phyloP scores from a whole-genome alignment of 2,888 invertebrate genomes.

The Rotaria socialis region DNA sequence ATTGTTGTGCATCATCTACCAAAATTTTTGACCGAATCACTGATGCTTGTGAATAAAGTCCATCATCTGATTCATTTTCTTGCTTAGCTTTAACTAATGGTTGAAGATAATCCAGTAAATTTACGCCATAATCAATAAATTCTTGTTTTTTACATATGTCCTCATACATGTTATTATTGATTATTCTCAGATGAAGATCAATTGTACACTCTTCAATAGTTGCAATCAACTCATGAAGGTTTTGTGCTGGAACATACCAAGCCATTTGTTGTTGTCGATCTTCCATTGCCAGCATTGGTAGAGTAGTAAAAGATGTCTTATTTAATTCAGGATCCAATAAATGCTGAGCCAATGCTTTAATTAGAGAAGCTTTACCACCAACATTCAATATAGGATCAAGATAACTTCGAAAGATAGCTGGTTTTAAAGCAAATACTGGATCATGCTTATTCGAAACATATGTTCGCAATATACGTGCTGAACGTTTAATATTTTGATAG shows the following conservation, averaged over 20 bases:
- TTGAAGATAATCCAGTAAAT: not conserved
- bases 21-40: not conserved
- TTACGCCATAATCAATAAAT: not conserved
- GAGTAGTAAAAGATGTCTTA: not conserved
- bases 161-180: not conserved
- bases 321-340: not conserved
- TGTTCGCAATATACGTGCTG: not conserved
- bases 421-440: not conserved
- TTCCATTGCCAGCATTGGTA: slow-evolving; percentile 10
- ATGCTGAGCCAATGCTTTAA: not conserved
- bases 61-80: not conserved
- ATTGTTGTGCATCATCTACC: not conserved
- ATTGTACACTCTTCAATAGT: not conserved
- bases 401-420: slow-evolving; percentile 16
- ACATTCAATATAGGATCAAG: not conserved
- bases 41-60: not conserved
- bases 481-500: slow-evolving; percentile 12
- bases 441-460: not conserved
- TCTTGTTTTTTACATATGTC: not conserved
- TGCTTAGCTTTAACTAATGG: not conserved
- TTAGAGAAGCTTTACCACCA: not conserved
- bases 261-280: slow-evolving; percentile 26
- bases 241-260: not conserved
- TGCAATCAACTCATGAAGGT: not conserved
- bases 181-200: not conserved